Base-by-base conservation (phyloP, 2,888 invertebrate species). In the Pedicia rivosa region DNA sequence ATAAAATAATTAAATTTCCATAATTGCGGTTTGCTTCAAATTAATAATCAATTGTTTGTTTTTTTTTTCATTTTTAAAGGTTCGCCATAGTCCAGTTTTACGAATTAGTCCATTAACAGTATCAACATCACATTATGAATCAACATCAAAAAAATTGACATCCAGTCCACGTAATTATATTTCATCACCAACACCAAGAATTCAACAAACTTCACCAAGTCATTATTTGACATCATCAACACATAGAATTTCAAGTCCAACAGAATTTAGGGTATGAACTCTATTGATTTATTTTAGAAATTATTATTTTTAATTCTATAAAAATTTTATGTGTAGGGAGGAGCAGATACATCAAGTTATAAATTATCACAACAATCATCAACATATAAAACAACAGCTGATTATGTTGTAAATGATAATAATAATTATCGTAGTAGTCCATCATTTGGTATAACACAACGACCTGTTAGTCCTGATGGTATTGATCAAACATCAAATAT, bases 401-500 rank as follows among this genome's bases (percentile, higher is more conserved):
- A 66, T 59, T 49, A 67, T 57, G 52, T 59, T 2, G 53, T 51
- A 14, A 57, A 59, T 16, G 51, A 56, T 1, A 57, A 52, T 47
- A 47, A 57, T 38, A n/a, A n/a, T n/a, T n/a, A n/a, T n/a, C 56
- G 60, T 2, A 53, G 68, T 3, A 72, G 71, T 47, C 72, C 72
- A 5, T 60, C 70, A 42, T 56, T 65, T 36, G 67, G 68, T 44
- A 65, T 50, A 9, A 48, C 54, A 8, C 37, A 49, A 26, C 37
- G 47, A 61, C 64, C 39, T 65, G n/a, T n/a, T n/a, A n/a, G n/a
- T n/a, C 71, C 72, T 1, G 59, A 59, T 33, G 55, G 55, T 22
- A 61, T 70, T 16, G 70, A 70, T 51, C 67, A 68, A 39, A 66
- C 66, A 19, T 69, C 70, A 4, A 68, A 69, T 45, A 61, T 71